A percentile compares a stretch with the other conserved stretches of the same genome.
phyloP scores from a whole-genome alignment of 2,797 vertebrate species.

The Siniperca obscura region DNA sequence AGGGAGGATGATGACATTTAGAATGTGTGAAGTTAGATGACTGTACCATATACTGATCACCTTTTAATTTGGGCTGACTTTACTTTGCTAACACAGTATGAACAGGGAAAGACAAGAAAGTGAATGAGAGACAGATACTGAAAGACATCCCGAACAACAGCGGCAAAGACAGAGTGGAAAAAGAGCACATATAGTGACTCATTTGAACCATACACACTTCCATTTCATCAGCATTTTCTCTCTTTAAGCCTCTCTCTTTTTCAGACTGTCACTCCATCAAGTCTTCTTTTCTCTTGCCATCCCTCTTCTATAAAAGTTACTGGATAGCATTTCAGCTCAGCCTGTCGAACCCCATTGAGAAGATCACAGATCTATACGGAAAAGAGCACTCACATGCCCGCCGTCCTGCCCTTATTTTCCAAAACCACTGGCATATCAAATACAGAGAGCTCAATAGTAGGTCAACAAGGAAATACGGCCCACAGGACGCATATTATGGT shows the following conservation, averaged over 20 bases:
- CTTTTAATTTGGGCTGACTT: not conserved
- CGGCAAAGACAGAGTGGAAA: conserved; percentile 23
- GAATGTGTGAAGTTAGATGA: not conserved
- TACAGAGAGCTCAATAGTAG: conserved; percentile 53
- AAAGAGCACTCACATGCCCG: conserved; percentile 50
- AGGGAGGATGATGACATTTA: conserved; percentile 4
- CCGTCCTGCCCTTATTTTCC: conserved; percentile 41
- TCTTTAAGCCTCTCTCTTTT: conserved; percentile 21
- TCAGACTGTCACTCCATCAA: conserved; percentile 40
- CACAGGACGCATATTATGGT: conserved; percentile 54
- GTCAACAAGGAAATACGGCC: conserved; percentile 68
- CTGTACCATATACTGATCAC: not conserved
- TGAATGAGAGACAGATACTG: conserved; percentile 14
- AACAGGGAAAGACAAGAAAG: conserved; percentile 5
- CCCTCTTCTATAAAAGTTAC: conserved; percentile 8
- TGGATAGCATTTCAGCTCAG: conserved; percentile 40
- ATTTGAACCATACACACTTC: conserved; percentile 10
- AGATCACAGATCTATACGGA: conserved; percentile 55
- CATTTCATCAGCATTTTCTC: conserved; percentile 37
- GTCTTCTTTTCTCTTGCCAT: conserved; percentile 52
- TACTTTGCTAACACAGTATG: not conserved
- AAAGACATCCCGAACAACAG: conserved; percentile 1
- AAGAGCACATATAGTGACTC: conserved; percentile 21
- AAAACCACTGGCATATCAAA: conserved; percentile 63
- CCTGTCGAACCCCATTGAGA: conserved; percentile 46